These are phyloP conservation scores for Pseudochirops corinnae DNA, from an alignment of 2,797 vertebrate genomes.

Conservation along the genomic window DNA sequence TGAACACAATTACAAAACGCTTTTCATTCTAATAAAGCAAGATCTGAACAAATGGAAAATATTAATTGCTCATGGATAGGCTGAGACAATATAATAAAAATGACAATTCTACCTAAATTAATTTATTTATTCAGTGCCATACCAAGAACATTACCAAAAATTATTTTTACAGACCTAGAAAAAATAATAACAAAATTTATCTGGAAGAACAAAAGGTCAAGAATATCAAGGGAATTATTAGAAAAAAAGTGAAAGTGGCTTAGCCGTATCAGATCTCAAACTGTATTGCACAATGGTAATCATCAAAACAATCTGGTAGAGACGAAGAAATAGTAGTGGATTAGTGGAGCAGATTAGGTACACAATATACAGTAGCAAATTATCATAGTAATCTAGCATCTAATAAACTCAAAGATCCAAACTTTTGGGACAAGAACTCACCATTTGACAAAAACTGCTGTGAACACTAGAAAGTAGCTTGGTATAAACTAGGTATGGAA, in stretches of 20 bases:
- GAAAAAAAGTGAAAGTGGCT: neutral
- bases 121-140: neutral
- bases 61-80: neutral
- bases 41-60: neutral
- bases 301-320: neutral
- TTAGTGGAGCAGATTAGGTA: no score
- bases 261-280: neutral
- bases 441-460: no score
- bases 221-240: neutral
- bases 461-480: no score
- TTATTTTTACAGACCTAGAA: neutral
- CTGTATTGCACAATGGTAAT: neutral
- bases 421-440: no score
- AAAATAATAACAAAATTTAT: neutral
- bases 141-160: neutral
- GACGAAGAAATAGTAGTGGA: neutral
- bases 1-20: neutral
- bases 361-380: no score
- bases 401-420: no score
- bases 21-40: neutral
- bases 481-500: no score
- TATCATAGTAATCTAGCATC: no score
- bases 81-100: neutral
- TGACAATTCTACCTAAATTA: neutral
- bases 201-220: neutral